These are phyloP conservation scores for Ennomos erosarius DNA, from an alignment of 2,888 invertebrate species.

Conservation along the genomic window DNA sequence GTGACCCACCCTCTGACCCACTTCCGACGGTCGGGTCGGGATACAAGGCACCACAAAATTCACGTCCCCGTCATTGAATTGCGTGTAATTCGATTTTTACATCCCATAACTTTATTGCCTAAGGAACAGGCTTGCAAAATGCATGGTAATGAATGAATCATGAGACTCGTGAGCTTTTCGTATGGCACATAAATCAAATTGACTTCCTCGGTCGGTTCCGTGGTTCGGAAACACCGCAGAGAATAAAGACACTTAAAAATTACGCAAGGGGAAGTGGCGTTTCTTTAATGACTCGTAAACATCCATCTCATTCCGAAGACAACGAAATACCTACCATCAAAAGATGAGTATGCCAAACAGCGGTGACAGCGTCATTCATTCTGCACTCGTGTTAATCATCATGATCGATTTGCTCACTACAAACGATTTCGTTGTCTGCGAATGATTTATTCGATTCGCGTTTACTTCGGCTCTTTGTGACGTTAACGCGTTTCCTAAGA, in stretches of 20 bases:
- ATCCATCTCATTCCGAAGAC: constrained; percentile 15
- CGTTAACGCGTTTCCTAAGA: constrained; percentile 57
- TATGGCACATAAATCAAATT: constrained; percentile 14
- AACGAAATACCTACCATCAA: constrained; percentile 15
- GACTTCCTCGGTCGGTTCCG: constrained; percentile 12
- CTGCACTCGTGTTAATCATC: constrained; percentile 49
- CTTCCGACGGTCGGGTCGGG: constrained; percentile 55
- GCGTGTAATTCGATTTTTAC: constrained; percentile 45
- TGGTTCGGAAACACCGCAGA: constrained; percentile 8
- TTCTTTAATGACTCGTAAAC: constrained; percentile 23
- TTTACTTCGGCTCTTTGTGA: constrained; percentile 64
- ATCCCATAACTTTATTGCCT: constrained; percentile 37
- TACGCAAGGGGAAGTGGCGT: constrained; percentile 10
- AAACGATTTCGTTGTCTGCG: constrained; percentile 57
- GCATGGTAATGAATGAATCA: constrained; percentile 10
- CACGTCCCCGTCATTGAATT: constrained; percentile 45
- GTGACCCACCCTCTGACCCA: constrained; percentile 64
- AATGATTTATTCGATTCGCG: constrained; percentile 73
- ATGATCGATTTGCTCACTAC: constrained; percentile 63
- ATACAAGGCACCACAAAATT: constrained; percentile 52
- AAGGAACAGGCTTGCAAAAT: constrained; percentile 19
- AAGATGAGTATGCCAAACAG: constrained; percentile 36
- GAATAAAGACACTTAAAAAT: constrained; percentile 18
- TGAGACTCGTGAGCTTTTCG: constrained; percentile 9
- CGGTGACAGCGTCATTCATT: constrained; percentile 43